Conservation (phyloP, 2,888 invertebrate species). For the Baronia brevicornis region DNA sequence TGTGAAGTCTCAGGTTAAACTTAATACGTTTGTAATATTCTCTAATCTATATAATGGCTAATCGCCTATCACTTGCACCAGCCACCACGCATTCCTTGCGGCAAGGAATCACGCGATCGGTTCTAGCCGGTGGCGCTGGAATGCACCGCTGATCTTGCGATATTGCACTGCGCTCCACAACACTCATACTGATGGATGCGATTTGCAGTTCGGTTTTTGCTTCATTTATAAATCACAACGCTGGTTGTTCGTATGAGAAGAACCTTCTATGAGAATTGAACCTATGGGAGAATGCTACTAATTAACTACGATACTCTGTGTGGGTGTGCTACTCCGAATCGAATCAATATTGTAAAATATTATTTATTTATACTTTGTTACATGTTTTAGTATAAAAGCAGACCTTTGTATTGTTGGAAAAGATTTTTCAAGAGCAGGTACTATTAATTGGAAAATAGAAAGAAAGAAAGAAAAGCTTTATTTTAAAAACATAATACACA, state of each 20-base stretch:
- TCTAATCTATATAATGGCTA: slow-evolving; percentile 12
- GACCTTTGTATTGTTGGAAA: slow-evolving; percentile 1
- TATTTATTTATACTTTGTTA: slow-evolving; percentile 3
- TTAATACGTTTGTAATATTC: too few species aligned
- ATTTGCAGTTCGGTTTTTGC: slow-evolving; percentile 7
- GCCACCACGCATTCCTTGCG: slow-evolving; percentile 33
- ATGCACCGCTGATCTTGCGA: slow-evolving; percentile 45
- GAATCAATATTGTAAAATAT: slow-evolving; percentile 3
- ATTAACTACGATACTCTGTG: too few species aligned
- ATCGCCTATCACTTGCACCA: slow-evolving; percentile 22
- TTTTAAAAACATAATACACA: too few species aligned
- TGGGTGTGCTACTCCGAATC: too few species aligned
- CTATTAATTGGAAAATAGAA: not conserved
- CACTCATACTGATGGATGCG: slow-evolving; percentile 7
- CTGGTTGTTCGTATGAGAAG: too few species aligned
- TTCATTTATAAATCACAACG: slow-evolving; percentile 11
- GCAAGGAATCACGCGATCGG: slow-evolving; percentile 47
- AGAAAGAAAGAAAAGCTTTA: not conserved
- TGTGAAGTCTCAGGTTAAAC: too few species aligned
- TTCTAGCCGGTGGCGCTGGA: slow-evolving; percentile 46
- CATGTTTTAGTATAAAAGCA: not conserved
- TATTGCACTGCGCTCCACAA: slow-evolving; percentile 28
- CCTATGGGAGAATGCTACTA: too few species aligned
- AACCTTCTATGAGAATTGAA: too few species aligned
- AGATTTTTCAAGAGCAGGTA: not conserved